Conservation (phyloP, 1,140 invertebrate species). For the Drosophila lacertosa region DNA sequence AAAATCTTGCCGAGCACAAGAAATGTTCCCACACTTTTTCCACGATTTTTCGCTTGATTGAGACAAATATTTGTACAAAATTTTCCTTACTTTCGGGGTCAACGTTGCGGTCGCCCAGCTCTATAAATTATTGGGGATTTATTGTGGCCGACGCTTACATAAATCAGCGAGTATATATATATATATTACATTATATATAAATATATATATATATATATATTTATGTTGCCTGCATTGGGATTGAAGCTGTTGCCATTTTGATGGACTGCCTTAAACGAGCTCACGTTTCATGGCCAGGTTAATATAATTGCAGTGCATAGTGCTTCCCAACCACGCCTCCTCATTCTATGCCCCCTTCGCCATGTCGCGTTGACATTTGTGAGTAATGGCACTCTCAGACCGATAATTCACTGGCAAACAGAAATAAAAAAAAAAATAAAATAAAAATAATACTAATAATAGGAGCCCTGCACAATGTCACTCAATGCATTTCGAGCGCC, state of each 20-base stretch:
- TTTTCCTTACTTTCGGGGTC: slow-evolving; percentile 38
- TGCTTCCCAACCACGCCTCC: background rate
- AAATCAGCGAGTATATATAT: slow-evolving; percentile 16
- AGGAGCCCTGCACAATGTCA: slow-evolving; percentile 38
- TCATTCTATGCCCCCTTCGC: background rate
- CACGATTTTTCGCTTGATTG: slow-evolving; percentile 51
- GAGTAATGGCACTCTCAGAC: slow-evolving; percentile 66
- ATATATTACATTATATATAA: background rate
- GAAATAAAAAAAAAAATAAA: slow-evolving; percentile 8
- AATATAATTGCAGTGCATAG: slow-evolving; percentile 46
- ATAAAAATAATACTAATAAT: too few relatives aligned
- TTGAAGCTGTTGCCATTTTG: slow-evolving; percentile 52
- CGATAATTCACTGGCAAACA: slow-evolving; percentile 54
- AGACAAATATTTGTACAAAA: slow-evolving; percentile 79
- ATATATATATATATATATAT: slow-evolving; percentile 10
- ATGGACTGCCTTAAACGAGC: slow-evolving; percentile 62
- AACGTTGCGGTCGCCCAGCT: slow-evolving; percentile 44
- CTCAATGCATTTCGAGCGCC: slow-evolving; percentile 53
- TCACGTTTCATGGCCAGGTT: slow-evolving; percentile 68
- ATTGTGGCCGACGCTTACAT: slow-evolving; percentile 41
- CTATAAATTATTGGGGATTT: slow-evolving; percentile 73
- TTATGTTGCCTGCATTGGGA: slow-evolving; percentile 4
- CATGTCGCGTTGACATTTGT: slow-evolving; percentile 63
- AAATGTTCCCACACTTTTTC: slow-evolving; percentile 1
- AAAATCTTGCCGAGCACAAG: background rate